Evolutionary conservation across 1,140 invertebrate genomes (phyloP), one percentile per base, ranked within the genome.

Genomic region (Bombyx mandarina): DNA sequence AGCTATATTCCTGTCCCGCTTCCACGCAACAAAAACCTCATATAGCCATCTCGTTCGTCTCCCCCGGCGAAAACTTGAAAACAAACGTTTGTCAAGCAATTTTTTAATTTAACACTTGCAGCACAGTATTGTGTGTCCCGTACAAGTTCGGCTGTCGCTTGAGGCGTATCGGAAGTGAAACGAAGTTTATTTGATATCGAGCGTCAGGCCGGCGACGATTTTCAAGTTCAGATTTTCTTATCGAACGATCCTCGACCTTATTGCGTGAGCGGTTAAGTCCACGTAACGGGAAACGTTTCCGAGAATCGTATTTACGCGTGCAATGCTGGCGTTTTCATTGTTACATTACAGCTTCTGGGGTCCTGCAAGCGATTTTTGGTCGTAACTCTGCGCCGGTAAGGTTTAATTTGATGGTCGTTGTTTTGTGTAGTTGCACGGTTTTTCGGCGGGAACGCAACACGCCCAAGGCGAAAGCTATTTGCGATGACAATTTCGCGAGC

Each of bases 161-260:
- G 58, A 58, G 77, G 75, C 78, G 65, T 81, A 81, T 57, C 56
- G 67, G 52, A 64, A 61, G 57, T 71, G 63, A 49, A 63, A 61
- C 65, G 66, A 68, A 73, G 77, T 85, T 86, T 86, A 86, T 86
- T 86, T 86, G 83, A 86, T 86, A 86, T 86, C 75, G 82, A 86
- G 82, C 83, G 80, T 86, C 82, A 84, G 78, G 75, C 78, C 65
- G 71, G 73, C 77, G 79, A 83, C 80, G 80, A 83, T 83, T 87
- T 87, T 87, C 82, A 87, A 87, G 84, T 85, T 87, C 84, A 87
- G 79, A 83, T 84, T 82, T 78, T 63, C 62, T 67, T 69, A 72
- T 72, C 79, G 77, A 73, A 62, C 70, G 72, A 86, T 75, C 82
- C 67, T 82, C 67, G 61, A 79, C 83, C 77, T 82, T 84, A 83